phyloP scores from a whole-genome alignment of 2,888 invertebrate genomes.

The Melieria omissa region DNA sequence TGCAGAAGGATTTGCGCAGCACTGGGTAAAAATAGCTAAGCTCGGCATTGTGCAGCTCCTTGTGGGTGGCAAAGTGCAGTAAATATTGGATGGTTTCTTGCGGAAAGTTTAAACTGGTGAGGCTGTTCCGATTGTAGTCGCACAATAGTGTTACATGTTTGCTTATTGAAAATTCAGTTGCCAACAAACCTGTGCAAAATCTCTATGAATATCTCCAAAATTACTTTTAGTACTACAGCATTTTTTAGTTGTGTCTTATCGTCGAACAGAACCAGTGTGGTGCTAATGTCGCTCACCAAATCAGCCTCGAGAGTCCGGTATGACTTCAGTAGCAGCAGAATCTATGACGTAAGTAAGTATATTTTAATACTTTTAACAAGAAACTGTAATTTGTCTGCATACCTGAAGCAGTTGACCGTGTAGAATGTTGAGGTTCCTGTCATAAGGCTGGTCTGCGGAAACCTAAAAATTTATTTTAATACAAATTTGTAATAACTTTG shows the following conservation, averaged over 20 bases:
- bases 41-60: conserved; percentile 42
- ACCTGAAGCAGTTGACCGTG: conserved; percentile 60
- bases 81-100: conserved; percentile 48
- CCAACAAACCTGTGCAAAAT: conserved; percentile 51
- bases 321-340: conserved; percentile 47
- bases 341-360: conserved; percentile 37
- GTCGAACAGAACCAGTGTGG: conserved; percentile 48
- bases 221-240: conserved; percentile 51
- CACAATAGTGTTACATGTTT: not conserved
- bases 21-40: conserved; percentile 52
- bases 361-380: not conserved
- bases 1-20: conserved; percentile 51
- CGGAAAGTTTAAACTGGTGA: conserved; percentile 42
- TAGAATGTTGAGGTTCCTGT: conserved; percentile 39
- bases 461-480: not conserved
- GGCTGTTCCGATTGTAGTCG: conserved; percentile 36
- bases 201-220: conserved; percentile 52
- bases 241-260: conserved; percentile 50
- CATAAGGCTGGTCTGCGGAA: not conserved
- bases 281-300: conserved; percentile 49
- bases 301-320: conserved; percentile 42
- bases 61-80: conserved; percentile 49
- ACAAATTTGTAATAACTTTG: not conserved
- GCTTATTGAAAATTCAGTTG: not conserved
- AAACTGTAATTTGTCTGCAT: conserved; percentile 14